These are phyloP conservation scores for Cerceris rybyensis DNA, from an alignment of 2,888 invertebrate genomes.

Conservation along the genomic window DNA sequence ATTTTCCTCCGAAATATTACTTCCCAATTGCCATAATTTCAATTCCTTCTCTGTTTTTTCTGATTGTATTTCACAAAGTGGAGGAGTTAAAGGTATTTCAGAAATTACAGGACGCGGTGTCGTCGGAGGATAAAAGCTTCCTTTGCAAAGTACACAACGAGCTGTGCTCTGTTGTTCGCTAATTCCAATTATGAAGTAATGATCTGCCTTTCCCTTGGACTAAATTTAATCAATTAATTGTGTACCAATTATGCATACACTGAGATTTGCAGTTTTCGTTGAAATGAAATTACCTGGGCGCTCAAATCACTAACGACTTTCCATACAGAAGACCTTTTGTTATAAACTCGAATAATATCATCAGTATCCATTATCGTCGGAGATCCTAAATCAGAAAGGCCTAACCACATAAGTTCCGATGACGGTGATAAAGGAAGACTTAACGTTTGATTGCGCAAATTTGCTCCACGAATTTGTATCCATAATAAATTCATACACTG, in stretches of 20 bases:
- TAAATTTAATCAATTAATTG: conserved; percentile 65
- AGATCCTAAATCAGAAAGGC: conserved; percentile 91
- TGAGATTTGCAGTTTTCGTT: no score
- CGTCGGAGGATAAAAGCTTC: conserved; percentile 93
- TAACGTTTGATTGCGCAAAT: conserved; percentile 83
- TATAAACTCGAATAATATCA: conserved; percentile 89
- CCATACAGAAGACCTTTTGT: conserved; percentile 89
- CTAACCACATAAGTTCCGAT: conserved; percentile 89
- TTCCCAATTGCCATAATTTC: conserved; percentile 86
- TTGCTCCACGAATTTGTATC: conserved; percentile 81
- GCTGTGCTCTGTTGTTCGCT: conserved; percentile 90
- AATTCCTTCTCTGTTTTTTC: conserved; percentile 94
- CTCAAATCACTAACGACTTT: conserved; percentile 90
- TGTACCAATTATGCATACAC: not conserved
- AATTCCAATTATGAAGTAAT: conserved; percentile 90
- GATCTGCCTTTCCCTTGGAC: conserved; percentile 87
- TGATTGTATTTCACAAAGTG: conserved; percentile 89
- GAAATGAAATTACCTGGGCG: conserved; percentile 83
- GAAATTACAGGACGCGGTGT: conserved; percentile 92
- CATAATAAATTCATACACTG: conserved; percentile 84
- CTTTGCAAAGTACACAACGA: conserved; percentile 93
- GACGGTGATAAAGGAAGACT: conserved; percentile 87
- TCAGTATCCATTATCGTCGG: conserved; percentile 90
- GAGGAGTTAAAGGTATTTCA: conserved; percentile 89
- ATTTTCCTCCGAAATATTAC: conserved; percentile 85